Conservation (phyloP, 1,140 invertebrate species). For the Planococcus citri region DNA sequence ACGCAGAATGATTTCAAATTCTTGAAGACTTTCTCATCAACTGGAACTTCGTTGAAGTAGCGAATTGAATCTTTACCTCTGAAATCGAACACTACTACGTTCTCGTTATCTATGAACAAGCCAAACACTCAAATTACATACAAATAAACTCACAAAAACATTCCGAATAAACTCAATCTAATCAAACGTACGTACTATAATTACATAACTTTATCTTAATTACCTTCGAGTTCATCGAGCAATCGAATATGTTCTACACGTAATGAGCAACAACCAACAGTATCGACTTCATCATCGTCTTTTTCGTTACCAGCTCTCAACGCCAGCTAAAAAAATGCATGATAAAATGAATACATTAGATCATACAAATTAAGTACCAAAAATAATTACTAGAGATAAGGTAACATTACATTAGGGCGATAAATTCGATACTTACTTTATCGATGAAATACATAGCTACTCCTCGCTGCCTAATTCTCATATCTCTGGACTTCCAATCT, state of each 20-base stretch:
- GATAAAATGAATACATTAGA: too few species aligned
- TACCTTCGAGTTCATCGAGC: conserved; percentile 77
- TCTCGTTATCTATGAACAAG: conserved; percentile 42
- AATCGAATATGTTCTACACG: conserved; percentile 91
- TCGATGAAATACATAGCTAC: conserved; percentile 99
- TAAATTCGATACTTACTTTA: conserved; percentile 49
- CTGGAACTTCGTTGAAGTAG: conserved; percentile 93
- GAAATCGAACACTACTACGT: conserved; percentile 98
- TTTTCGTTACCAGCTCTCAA: conserved; percentile 99
- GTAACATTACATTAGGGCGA: background rate
- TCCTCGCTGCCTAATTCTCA: conserved; percentile 90
- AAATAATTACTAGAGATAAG: too few species aligned
- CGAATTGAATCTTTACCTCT: conserved; percentile 89
- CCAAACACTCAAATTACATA: conserved; percentile 6
- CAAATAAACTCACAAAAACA: too few species aligned
- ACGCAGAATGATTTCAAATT: conserved; percentile 97
- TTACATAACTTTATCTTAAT: too few species aligned
- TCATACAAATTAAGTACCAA: background rate
- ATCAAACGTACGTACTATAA: too few species aligned
- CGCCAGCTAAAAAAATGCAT: conserved; percentile 59
- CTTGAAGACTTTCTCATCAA: conserved; percentile 97
- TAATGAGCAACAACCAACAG: conserved; percentile 99
- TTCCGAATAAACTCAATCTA: too few species aligned
- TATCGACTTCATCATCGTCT: conserved; percentile 97
- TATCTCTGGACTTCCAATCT: conserved; percentile 98